Percentiles rank a stretch among this genome's conserved stretches.
phyloP scores from a whole-genome alignment of 2,888 invertebrate species.

The Erebia ligea region DNA sequence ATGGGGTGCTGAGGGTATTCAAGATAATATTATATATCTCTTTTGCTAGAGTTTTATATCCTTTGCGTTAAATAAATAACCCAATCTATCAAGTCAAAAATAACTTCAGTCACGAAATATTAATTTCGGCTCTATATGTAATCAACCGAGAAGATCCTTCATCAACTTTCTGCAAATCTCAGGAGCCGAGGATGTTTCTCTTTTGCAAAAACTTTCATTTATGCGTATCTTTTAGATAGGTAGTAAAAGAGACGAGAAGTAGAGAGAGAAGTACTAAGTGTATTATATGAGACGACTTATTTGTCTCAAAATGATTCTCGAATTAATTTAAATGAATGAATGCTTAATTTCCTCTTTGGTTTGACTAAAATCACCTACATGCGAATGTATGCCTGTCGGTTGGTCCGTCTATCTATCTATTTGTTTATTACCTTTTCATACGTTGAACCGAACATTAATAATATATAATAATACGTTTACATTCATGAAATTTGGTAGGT shows the following conservation, averaged over 20 bases:
- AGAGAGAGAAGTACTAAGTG: no score
- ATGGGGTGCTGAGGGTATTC: neutral
- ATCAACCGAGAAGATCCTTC: constrained; percentile 26
- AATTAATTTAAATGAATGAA: no score
- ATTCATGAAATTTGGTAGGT: no score
- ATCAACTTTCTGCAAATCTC: constrained; percentile 28
- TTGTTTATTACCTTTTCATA: no score
- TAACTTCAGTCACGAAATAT: constrained; percentile 36
- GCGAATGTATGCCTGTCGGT: no score
- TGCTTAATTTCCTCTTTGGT: no score
- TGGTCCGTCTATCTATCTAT: no score
- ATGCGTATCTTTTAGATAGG: neutral
- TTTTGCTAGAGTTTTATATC: constrained; percentile 11
- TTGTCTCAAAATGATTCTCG: no score
- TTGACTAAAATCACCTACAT: no score
- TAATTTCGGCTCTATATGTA: constrained; percentile 32
- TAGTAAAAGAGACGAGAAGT: no score
- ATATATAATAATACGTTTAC: no score
- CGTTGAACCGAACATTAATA: no score
- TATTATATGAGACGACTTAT: neutral
- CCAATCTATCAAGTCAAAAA: constrained; percentile 33
- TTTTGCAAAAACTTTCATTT: constrained; percentile 16
- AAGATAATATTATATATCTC: neutral
- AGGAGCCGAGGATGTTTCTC: constrained; percentile 27
- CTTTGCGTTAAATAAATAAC: constrained; percentile 30